Conservation (phyloP, 1,140 invertebrate genomes). For the Pogonus chalceus region DNA sequence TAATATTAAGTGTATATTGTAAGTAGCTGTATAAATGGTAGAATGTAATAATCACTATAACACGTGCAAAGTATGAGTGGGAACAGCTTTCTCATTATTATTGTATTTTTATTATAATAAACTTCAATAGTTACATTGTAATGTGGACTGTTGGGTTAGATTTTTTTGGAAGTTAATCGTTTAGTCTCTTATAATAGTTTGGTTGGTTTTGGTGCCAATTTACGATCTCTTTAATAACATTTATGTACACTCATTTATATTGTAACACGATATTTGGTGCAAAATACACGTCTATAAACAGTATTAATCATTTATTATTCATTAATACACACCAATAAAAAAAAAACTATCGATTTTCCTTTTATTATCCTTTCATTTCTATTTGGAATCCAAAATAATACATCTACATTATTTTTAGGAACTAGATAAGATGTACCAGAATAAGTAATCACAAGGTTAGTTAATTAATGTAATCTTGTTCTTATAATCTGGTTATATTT, state of each 20-base stretch:
- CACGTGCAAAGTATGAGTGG: slow-evolving; percentile 1
- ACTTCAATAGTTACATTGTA: slow-evolving; percentile 11
- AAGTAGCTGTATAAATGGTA: slow-evolving; percentile 20
- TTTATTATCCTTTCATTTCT: no score
- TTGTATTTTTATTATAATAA: slow-evolving; percentile 9
- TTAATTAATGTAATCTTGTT: no score
- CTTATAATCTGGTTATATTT: no score
- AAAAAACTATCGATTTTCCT: no score
- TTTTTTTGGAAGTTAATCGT: slow-evolving; percentile 9
- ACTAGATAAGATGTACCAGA: no score
- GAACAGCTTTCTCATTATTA: slow-evolving; percentile 5
- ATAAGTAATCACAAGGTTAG: no score
- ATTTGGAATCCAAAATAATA: no score
- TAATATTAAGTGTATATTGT: slow-evolving; percentile 25
- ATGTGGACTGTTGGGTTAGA: slow-evolving; percentile 16
- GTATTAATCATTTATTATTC: not conserved
- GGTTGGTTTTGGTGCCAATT: slow-evolving; percentile 24
- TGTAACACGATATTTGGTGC: slow-evolving; percentile 4
- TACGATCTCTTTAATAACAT: slow-evolving; percentile 23
- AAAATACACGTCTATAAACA: not conserved
- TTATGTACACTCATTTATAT: slow-evolving; percentile 5
- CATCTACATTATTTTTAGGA: no score
- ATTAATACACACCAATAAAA: no score
- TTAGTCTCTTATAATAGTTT: slow-evolving; percentile 5
- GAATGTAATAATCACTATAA: slow-evolving; percentile 7